Evolutionary conservation across 2,888 invertebrate species (phyloP).

Genomic region (Tetropium fuscum): DNA sequence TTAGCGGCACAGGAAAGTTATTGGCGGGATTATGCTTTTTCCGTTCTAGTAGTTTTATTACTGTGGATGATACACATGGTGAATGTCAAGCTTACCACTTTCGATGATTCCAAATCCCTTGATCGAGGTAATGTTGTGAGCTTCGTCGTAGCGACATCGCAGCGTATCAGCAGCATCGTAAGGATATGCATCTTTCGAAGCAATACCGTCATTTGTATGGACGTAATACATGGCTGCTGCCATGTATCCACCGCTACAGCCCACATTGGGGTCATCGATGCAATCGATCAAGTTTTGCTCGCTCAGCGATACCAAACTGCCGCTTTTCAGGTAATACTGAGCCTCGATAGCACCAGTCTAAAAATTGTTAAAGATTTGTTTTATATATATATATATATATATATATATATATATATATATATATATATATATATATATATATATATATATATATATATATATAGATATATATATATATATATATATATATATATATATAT

Average conservation of each 20-base stretch:
- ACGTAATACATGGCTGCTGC: conserved; percentile 67
- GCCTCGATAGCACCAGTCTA: conserved; percentile 71
- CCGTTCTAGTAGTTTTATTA: too few species aligned
- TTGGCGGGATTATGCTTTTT: too few species aligned
- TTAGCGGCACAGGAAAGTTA: too few species aligned
- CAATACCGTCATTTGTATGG: conserved; percentile 66
- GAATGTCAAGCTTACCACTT: not conserved
- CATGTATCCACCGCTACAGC: conserved; percentile 69
- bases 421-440: too few species aligned
- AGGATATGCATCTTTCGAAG: conserved; percentile 69
- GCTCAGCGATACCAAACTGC: conserved; percentile 66
- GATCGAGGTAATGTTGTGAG: not conserved
- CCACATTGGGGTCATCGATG: conserved; percentile 64
- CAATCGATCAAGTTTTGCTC: conserved; percentile 71
- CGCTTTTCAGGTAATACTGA: conserved; percentile 66
- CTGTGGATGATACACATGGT: too few species aligned
- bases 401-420: too few species aligned
- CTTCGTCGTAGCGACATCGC: not conserved
- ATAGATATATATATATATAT: too few species aligned
- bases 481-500: too few species aligned
- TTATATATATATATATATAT: too few species aligned
- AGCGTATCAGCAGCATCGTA: conserved; percentile 60
- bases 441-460: too few species aligned
- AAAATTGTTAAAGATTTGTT: too few species aligned
- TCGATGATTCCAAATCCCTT: not conserved